Percentiles rank a stretch among this genome's conserved stretches.
phyloP scores from a whole-genome alignment of 2,113 vertebrate genomes.

The Bubo blakistoni region DNA sequence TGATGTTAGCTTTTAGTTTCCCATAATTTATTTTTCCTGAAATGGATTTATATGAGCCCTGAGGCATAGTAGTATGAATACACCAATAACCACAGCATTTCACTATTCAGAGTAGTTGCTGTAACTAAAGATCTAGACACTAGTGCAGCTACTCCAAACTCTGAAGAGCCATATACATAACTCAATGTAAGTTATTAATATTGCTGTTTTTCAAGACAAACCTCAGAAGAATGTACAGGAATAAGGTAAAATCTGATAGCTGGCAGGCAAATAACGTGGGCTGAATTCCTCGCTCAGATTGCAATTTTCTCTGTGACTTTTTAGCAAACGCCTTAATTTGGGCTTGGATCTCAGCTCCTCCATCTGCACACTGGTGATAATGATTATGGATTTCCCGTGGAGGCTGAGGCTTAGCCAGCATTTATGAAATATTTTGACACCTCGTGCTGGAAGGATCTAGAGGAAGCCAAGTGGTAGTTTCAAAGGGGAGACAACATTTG shows the following conservation, averaged over 20 bases:
- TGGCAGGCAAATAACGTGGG: background rate
- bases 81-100: background rate
- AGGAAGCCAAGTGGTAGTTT: background rate
- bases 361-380: slow-evolving; percentile 20
- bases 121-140: background rate
- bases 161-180: background rate
- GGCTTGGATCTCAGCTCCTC: slow-evolving; percentile 11
- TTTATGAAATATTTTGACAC: slow-evolving; percentile 53
- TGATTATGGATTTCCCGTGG: slow-evolving; percentile 16
- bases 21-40: background rate
- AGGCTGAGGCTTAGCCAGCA: slow-evolving; percentile 15
- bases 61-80: background rate
- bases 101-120: background rate
- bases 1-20: background rate
- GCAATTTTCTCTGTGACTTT: background rate
- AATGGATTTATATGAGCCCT: background rate
- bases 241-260: background rate
- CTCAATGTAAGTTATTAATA: background rate
- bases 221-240: background rate
- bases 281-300: background rate
- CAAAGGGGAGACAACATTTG: slow-evolving; percentile 4
- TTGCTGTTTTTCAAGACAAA: background rate
- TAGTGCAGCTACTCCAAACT: background rate
- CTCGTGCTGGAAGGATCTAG: slow-evolving; percentile 9
- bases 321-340: background rate